Evolutionary conservation across 1,140 invertebrate species (phyloP).

Genomic region (Pantala flavescens): DNA sequence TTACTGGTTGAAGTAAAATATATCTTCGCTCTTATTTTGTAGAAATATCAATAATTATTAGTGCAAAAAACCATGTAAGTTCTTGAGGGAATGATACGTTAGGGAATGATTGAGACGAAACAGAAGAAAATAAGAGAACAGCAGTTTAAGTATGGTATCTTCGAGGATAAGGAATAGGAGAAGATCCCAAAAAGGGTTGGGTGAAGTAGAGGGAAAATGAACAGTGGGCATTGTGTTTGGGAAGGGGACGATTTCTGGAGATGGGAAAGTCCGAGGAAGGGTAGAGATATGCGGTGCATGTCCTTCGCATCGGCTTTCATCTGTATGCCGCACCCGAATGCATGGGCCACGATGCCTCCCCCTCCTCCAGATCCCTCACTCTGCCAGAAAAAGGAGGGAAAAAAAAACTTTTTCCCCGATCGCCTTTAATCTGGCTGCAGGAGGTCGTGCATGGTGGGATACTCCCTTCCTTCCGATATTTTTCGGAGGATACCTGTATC

Average conservation of each 20-base stretch:
- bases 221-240: too few relatives aligned
- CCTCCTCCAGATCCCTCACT: not conserved
- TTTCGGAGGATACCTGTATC: not conserved
- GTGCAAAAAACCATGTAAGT: too few relatives aligned
- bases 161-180: too few relatives aligned
- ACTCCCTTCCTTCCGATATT: not conserved
- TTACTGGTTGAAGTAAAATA: too few relatives aligned
- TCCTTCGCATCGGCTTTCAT: not conserved
- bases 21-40: too few relatives aligned
- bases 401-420: not conserved
- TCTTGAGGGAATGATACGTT: too few relatives aligned
- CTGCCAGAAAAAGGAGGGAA: not conserved
- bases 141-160: too few relatives aligned
- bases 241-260: not conserved
- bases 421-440: not conserved
- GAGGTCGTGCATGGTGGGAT: not conserved
- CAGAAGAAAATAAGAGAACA: too few relatives aligned
- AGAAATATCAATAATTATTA: too few relatives aligned
- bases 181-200: not conserved
- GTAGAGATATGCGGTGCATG: not conserved
- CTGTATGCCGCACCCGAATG: not conserved
- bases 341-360: not conserved
- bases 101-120: too few relatives aligned
- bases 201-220: not conserved
- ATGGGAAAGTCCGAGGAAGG: not conserved